Evolutionary conservation across 2,888 invertebrate genomes (phyloP).

Genomic region (Perizoma flavofasciatum): DNA sequence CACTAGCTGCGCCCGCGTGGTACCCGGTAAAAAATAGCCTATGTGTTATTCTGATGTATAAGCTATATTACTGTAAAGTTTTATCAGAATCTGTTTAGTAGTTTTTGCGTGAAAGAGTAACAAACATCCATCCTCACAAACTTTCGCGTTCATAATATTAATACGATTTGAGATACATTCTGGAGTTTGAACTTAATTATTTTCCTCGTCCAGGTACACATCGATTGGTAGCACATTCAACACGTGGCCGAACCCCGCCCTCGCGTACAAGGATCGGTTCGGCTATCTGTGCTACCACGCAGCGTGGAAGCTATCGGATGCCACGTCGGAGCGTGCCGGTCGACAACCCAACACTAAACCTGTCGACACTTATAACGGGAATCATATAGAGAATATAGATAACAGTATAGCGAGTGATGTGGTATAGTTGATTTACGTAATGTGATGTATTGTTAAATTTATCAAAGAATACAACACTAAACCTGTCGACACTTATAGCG

Average conservation of each 20-base stretch:
- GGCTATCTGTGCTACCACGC: conserved; percentile 85
- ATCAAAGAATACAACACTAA: conserved; percentile 19
- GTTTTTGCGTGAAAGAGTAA: no score
- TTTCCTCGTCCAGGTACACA: conserved; percentile 86
- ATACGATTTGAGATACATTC: no score
- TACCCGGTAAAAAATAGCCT: no score
- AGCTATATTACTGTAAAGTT: no score
- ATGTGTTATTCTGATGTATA: no score
- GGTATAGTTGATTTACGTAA: no score
- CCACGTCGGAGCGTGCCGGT: conserved; percentile 85
- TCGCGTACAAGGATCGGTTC: conserved; percentile 78
- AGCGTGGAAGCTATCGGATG: conserved; percentile 87
- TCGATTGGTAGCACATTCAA: conserved; percentile 93
- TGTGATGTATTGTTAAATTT: no score
- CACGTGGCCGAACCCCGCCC: conserved; percentile 90
- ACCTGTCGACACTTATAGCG: conserved; percentile 31
- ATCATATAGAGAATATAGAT: background rate
- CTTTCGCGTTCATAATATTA: no score
- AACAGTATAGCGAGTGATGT: background rate
- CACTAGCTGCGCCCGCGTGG: no score
- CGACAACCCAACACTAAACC: conserved; percentile 43
- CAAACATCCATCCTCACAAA: no score
- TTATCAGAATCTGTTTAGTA: no score
- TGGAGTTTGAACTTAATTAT: no score
- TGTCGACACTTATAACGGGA: conserved; percentile 31